phyloP scores from a whole-genome alignment of 2,113 vertebrate genomes.

The Lophius piscatorius region DNA sequence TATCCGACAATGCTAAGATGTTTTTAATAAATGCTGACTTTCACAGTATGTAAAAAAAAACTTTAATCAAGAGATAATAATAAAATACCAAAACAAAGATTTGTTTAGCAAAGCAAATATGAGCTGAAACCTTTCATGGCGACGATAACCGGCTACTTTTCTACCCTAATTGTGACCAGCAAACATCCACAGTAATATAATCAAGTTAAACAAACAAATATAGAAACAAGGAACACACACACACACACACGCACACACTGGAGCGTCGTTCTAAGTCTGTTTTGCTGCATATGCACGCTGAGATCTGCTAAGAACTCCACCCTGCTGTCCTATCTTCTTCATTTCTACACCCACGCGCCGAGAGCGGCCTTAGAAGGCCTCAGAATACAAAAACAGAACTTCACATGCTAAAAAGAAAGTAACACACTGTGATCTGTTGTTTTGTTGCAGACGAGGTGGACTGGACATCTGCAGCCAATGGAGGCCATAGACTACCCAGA shows the following conservation, averaged over 20 bases:
- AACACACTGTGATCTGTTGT: conserved; percentile 29
- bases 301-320: conserved; percentile 1
- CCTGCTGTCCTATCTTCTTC: conserved; percentile 2
- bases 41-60: too few species aligned
- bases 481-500: conserved; percentile 70
- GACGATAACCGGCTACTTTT: conserved; percentile 1
- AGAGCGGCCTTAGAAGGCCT: conserved; percentile 19
- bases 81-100: too few species aligned
- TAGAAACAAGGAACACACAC: background rate
- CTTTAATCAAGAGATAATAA: too few species aligned
- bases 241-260: conserved; percentile 3
- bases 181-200: conserved; percentile 29
- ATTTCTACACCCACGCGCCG: conserved; percentile 1
- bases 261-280: background rate
- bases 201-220: background rate
- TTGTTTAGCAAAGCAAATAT: background rate
- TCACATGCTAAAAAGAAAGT: background rate
- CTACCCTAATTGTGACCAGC: conserved; percentile 15
- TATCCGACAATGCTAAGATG: too few species aligned
- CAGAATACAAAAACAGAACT: background rate
- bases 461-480: conserved; percentile 45
- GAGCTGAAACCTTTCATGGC: background rate
- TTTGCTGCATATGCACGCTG: background rate
- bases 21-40: too few species aligned
- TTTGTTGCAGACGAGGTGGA: conserved; percentile 70